These are phyloP conservation scores for Drosophila bocqueti DNA, from an alignment of 1,140 invertebrate species.

Conservation along the genomic window DNA sequence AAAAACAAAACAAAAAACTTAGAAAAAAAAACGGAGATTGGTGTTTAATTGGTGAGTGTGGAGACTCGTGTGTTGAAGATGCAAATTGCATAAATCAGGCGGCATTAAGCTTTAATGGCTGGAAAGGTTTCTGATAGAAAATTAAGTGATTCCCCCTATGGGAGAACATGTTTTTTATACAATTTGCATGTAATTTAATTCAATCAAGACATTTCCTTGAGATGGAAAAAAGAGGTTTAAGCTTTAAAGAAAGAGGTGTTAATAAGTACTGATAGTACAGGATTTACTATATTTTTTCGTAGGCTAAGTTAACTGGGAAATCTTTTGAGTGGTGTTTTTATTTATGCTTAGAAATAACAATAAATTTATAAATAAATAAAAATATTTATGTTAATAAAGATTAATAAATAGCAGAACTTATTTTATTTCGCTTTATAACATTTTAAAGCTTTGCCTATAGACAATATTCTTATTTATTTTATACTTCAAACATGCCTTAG, in stretches of 20 bases:
- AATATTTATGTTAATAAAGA: background rate
- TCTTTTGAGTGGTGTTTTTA: background rate
- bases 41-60: slow-evolving; percentile 38
- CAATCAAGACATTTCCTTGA: slow-evolving; percentile 23
- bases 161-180: slow-evolving; percentile 6
- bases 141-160: slow-evolving; percentile 9
- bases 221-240: background rate
- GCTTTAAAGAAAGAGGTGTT: background rate
- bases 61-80: slow-evolving; percentile 18
- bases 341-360: background rate
- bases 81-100: slow-evolving; percentile 64
- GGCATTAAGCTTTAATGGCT: slow-evolving; percentile 23
- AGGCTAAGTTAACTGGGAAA: background rate
- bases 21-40: slow-evolving; percentile 27
- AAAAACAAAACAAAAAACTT: slow-evolving; percentile 2
- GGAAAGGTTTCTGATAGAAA: slow-evolving; percentile 21
- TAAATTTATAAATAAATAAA: background rate
- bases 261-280: background rate
- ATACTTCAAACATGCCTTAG: background rate
- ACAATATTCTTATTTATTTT: background rate
- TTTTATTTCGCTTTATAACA: too few relatives aligned
- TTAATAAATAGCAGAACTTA: background rate
- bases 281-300: background rate
- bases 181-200: slow-evolving; percentile 23
- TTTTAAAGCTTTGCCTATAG: background rate